These are phyloP conservation scores for Apodemus speciosus DNA, from an alignment of 2,113 vertebrate genomes.

Conservation along the genomic window DNA sequence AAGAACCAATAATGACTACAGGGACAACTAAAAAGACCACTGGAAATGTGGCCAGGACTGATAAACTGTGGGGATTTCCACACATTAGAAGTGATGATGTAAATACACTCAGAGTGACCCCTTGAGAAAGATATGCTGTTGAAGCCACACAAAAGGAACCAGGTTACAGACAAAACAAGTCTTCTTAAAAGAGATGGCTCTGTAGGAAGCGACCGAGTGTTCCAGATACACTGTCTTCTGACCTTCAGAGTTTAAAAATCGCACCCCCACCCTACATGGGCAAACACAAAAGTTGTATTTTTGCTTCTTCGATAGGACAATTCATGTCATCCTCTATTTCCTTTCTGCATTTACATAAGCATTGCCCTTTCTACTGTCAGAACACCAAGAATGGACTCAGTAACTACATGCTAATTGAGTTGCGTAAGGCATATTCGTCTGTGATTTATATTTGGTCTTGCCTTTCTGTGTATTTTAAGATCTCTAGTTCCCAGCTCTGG, in stretches of 20 bases:
- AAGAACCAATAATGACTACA: not conserved
- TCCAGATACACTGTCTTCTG: not conserved
- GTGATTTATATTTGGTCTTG: not conserved
- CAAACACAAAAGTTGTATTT: not conserved
- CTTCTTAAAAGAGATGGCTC: not conserved
- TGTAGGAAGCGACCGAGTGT: not conserved
- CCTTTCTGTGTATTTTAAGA: not conserved
- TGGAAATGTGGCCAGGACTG: not conserved
- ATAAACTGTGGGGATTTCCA: not conserved
- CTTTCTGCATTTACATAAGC: not conserved
- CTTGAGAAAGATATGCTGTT: slow-evolving; percentile 6
- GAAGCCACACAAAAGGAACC: not conserved
- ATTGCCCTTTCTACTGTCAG: not conserved
- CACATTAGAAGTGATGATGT: not conserved
- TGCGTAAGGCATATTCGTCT: not conserved
- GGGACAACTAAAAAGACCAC: not conserved
- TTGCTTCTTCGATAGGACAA: not conserved
- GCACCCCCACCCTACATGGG: not conserved
- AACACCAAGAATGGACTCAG: not conserved
- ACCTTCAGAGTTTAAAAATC: not conserved
- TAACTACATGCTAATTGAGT: not conserved
- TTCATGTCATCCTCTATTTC: not conserved
- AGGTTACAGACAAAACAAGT: not conserved
- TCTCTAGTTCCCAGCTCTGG: not conserved
- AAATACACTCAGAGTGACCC: not conserved